Percentiles rank a stretch among this genome's conserved stretches.
These are phyloP conservation scores for Parascotia fuliginaria DNA, from an alignment of 2,888 invertebrate genomes.

Conservation along the genomic window DNA sequence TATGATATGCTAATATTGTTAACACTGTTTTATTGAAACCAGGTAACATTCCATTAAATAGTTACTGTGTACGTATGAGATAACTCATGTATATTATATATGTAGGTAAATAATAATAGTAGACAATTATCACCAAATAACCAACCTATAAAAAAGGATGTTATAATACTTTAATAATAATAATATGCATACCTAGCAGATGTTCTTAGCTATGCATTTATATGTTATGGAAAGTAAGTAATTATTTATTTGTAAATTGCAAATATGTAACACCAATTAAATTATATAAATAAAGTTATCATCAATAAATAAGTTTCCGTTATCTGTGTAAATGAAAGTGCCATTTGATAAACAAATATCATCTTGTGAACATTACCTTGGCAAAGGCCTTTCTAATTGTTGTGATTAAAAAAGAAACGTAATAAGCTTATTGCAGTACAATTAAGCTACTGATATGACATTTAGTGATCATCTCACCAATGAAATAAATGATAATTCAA, in stretches of 20 bases:
- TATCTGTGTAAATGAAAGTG: slow-evolving; percentile 20
- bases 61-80: slow-evolving; percentile 16
- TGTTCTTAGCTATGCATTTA: slow-evolving; percentile 2
- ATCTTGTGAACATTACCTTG: slow-evolving; percentile 12
- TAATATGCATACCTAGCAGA: neutral
- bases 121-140: slow-evolving; percentile 14
- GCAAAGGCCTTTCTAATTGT: slow-evolving; percentile 36
- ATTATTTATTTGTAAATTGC: slow-evolving; percentile 4
- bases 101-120: slow-evolving; percentile 16
- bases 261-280: slow-evolving; percentile 29
- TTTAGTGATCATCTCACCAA: slow-evolving; percentile 44
- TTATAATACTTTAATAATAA: slow-evolving; percentile 6
- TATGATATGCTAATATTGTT: neutral
- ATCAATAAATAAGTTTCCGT: slow-evolving; percentile 20
- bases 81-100: slow-evolving; percentile 20
- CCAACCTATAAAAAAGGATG: no score
- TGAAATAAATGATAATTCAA: slow-evolving; percentile 39
- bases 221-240: slow-evolving; percentile 6
- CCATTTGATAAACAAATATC: slow-evolving; percentile 8
- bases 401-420: slow-evolving; percentile 34
- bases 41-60: slow-evolving; percentile 25
- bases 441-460: slow-evolving; percentile 39
- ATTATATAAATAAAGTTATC: slow-evolving; percentile 21
- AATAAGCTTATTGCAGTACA: slow-evolving; percentile 33
- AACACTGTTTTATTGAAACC: neutral